Base-by-base conservation (phyloP, 2,797 vertebrate genomes). In the Tympanoctomys barrerae region DNA sequence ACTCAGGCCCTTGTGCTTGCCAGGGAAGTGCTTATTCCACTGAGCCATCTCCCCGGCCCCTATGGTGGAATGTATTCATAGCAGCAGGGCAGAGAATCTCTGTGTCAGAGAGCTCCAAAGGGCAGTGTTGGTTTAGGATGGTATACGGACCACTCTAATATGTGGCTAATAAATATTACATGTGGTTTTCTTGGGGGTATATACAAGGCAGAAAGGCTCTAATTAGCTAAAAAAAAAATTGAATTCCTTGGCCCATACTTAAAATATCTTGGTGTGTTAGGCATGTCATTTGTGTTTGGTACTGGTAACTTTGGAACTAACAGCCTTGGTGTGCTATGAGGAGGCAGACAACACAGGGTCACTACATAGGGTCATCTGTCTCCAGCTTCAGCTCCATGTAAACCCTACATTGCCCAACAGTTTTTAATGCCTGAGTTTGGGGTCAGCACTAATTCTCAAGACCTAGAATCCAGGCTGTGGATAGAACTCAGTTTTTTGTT, bases 251-350 rank as follows among this genome's bases (percentile, higher is more conserved):
- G 57, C 14, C 24, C 66, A 39, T 82, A 61, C 75, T 91, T 87
- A 64, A 75, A 94, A 73, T 26, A 75, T 31, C 8, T 21, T 21
- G 8, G 26, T 22, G 28, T 42, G 21, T 12, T 16, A 9, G 12
- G 14, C 52, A 16, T 49, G 26, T 83, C 61, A 8, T 70, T 91
- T 89, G 36, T 59, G 24, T 66, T 68, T 78, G 46, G 46, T 13
- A 73, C 28, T 42, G 57, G 19, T 10, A n/a, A 78, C 28, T 78
- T 95, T 83, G 70, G 79, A 95, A 46, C 36, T 88, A 78, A 88
- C 49, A 57, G 22, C 79, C 75, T 39, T 18, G 24, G 42, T 49
- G 19, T 75, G 57, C 59, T 90, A 39, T 81, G 36, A 86, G 73
- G 52, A 93, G 66, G 19, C 31, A 49, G 86, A 49, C 19, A 75